Percentiles rank a stretch among this genome's conserved stretches.
phyloP scores from a whole-genome alignment of 2,888 invertebrate genomes.

The Gastracanthus pulcherrimus region DNA sequence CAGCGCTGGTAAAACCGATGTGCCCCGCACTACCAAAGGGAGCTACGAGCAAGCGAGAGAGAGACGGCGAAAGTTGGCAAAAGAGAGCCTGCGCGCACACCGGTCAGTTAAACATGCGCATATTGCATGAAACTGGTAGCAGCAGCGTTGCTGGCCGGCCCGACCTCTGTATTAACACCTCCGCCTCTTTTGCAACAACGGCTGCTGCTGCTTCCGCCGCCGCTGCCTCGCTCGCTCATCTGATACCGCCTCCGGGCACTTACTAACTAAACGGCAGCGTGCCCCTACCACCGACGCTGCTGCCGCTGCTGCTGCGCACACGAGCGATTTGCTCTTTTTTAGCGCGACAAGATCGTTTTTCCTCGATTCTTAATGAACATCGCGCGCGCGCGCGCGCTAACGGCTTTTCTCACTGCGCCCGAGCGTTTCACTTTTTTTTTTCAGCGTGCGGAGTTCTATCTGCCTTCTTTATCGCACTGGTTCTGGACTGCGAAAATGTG shows the following conservation, averaged over 20 bases:
- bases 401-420: conserved; percentile 46
- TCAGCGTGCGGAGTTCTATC: too few species aligned
- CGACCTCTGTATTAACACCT: conserved; percentile 77
- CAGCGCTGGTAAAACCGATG: background rate
- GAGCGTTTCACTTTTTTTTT: conserved; percentile 33
- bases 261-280: conserved; percentile 45
- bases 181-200: conserved; percentile 59
- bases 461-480: background rate
- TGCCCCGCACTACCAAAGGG: background rate
- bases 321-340: conserved; percentile 48
- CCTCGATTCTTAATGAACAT: conserved; percentile 50
- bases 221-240: conserved; percentile 34
- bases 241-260: conserved; percentile 41
- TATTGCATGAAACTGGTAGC: conserved; percentile 77
- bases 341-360: conserved; percentile 49
- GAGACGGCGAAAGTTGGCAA: conserved; percentile 19
- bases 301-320: background rate
- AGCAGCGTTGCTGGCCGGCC: conserved; percentile 72
- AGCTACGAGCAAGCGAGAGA: conserved; percentile 6
- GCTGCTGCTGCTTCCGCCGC: conserved; percentile 23
- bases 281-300: too few species aligned
- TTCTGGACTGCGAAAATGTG: background rate
- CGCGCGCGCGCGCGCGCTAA: conserved; percentile 33
- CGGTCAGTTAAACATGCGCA: conserved; percentile 77
- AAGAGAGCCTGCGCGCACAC: conserved; percentile 40